Evolutionary conservation across 2,113 vertebrate species (phyloP).

Genomic region (Halcyon senegalensis): DNA sequence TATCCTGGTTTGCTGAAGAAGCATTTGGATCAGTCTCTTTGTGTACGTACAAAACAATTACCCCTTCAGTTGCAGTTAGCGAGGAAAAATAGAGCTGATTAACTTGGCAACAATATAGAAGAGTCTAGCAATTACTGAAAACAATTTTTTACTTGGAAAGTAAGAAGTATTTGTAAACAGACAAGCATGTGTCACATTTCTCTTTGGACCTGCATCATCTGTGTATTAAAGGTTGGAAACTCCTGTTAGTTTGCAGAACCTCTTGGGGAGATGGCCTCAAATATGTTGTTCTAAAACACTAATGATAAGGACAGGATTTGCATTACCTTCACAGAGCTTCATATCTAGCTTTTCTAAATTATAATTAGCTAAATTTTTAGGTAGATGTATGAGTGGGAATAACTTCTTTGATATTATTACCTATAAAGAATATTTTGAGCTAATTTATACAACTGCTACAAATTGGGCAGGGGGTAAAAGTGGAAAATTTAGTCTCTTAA

Average conservation of each 20-base stretch:
- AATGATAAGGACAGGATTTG: neutral
- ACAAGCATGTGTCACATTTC: neutral
- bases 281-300: neutral
- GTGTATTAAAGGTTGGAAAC: neutral
- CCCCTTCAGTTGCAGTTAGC: neutral
- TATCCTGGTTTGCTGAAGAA: neutral
- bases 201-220: neutral
- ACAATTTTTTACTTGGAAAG: neutral
- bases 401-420: neutral
- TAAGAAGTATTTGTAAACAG: neutral
- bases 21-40: neutral
- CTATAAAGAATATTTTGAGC: neutral
- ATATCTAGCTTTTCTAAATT: neutral
- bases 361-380: neutral
- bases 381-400: neutral
- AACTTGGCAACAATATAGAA: neutral
- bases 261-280: neutral
- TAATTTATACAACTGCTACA: neutral
- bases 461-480: neutral
- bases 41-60: neutral
- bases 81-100: slow-evolving; percentile 26
- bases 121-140: neutral
- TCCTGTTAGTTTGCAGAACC: neutral
- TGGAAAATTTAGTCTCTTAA: neutral
- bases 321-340: neutral